These are phyloP conservation scores for Pomatostomus ruficeps DNA, from an alignment of 2,113 vertebrate species.

Conservation along the genomic window DNA sequence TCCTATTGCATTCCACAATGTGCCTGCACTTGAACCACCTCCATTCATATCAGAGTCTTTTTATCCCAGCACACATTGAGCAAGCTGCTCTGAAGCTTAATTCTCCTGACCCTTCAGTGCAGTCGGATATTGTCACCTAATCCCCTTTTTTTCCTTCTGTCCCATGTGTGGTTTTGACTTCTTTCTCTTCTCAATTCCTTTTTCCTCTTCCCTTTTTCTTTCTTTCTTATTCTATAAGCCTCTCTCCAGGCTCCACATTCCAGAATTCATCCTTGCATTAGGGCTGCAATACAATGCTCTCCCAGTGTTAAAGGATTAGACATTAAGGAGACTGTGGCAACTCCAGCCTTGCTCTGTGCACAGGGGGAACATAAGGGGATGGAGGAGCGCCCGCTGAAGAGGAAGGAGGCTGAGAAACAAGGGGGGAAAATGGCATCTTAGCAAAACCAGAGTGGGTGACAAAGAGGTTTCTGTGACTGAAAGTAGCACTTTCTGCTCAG, in stretches of 20 bases:
- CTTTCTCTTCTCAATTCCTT: constrained; percentile 76
- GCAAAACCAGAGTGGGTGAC: background rate
- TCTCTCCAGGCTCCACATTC: constrained; percentile 75
- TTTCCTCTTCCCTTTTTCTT: constrained; percentile 74
- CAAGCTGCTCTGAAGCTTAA: constrained; percentile 75
- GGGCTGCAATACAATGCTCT: constrained; percentile 71
- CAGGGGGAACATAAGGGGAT: constrained; percentile 47
- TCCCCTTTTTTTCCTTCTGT: constrained; percentile 76
- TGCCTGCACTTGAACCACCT: constrained; percentile 78
- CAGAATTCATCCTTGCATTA: constrained; percentile 76
- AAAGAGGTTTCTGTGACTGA: background rate
- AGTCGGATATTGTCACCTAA: constrained; percentile 79
- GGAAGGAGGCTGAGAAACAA: constrained; percentile 21
- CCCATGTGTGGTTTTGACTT: constrained; percentile 81
- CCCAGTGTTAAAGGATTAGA: constrained; percentile 79
- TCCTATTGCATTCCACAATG: constrained; percentile 67
- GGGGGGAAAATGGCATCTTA: constrained; percentile 18
- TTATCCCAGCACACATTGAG: constrained; percentile 77
- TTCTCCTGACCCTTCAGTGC: constrained; percentile 78
- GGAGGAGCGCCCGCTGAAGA: constrained; percentile 29
- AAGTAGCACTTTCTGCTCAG: background rate
- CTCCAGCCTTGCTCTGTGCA: constrained; percentile 55
- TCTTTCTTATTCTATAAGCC: constrained; percentile 75
- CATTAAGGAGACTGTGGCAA: constrained; percentile 75
- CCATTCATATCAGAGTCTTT: constrained; percentile 73